Evolutionary conservation across 2,797 vertebrate species (phyloP).

Genomic region (Decapterus maruadsi): DNA sequence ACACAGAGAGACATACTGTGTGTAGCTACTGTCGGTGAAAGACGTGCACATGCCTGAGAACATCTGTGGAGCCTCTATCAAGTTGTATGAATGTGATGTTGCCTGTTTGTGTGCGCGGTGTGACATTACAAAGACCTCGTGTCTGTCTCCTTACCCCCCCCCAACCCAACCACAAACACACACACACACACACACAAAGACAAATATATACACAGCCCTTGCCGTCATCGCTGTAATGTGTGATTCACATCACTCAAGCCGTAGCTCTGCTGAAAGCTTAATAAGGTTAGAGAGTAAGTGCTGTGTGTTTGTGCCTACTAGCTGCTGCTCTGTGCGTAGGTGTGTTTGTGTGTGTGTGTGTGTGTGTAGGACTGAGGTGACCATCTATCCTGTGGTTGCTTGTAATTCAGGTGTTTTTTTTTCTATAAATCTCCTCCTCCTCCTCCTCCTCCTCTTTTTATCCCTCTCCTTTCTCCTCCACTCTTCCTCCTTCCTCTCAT

Average conservation of each 20-base stretch:
- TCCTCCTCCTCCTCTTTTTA: background rate
- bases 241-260: slow-evolving; percentile 68
- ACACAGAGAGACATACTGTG: slow-evolving; percentile 50
- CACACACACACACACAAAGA: slow-evolving; percentile 7
- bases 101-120: slow-evolving; percentile 15
- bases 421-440: slow-evolving; percentile 2
- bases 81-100: slow-evolving; percentile 26
- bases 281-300: slow-evolving; percentile 82
- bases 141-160: slow-evolving; percentile 27
- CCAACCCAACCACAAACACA: background rate
- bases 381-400: slow-evolving; percentile 48
- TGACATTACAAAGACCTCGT: slow-evolving; percentile 50
- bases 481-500: slow-evolving; percentile 65
- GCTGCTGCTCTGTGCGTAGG: slow-evolving; percentile 45
- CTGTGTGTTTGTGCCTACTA: slow-evolving; percentile 61
- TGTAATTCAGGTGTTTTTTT: slow-evolving; percentile 49
- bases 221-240: slow-evolving; percentile 58
- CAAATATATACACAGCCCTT: slow-evolving; percentile 13
- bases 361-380: slow-evolving; percentile 43
- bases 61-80: slow-evolving; percentile 38
- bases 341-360: slow-evolving; percentile 50
- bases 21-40: slow-evolving; percentile 60
- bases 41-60: slow-evolving; percentile 8
- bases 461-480: slow-evolving; percentile 41
- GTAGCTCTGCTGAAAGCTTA: slow-evolving; percentile 74